Evolutionary conservation across 1,140 invertebrate species (phyloP).

Genomic region (Bombus confusus): DNA sequence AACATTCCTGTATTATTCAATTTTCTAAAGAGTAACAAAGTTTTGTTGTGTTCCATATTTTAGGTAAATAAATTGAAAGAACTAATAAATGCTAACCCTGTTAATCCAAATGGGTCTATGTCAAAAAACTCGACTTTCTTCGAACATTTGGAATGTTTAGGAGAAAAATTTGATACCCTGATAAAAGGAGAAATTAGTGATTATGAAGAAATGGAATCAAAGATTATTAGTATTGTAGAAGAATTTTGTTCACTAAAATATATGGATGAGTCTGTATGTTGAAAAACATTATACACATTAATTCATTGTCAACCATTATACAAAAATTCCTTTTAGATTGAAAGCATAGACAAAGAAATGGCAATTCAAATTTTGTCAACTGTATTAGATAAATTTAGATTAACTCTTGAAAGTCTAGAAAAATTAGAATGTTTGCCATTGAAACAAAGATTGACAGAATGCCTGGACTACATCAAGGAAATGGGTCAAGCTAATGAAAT

Average conservation of each 20-base stretch:
- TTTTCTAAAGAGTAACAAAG: neutral
- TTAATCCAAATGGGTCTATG: conserved; percentile 30
- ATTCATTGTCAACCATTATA: neutral
- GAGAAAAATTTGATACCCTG: conserved; percentile 68
- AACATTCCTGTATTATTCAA: neutral
- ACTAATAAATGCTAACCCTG: conserved; percentile 38
- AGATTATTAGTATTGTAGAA: conserved; percentile 60
- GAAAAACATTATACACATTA: neutral
- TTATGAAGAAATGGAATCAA: conserved; percentile 69
- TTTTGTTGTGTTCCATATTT: conserved; percentile 23
- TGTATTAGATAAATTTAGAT: conserved; percentile 68
- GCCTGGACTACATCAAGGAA: conserved; percentile 76
- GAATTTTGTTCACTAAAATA: conserved; percentile 65
- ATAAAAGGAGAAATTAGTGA: conserved; percentile 62
- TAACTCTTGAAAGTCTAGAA: conserved; percentile 73
- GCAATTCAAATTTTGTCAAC: conserved; percentile 54
- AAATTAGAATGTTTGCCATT: conserved; percentile 74
- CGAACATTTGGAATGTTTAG: conserved; percentile 62
- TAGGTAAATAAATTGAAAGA: conserved; percentile 69
- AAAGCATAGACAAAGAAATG: conserved; percentile 30
- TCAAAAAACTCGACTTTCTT: conserved; percentile 58
- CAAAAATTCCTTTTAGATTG: conserved; percentile 44
- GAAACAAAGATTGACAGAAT: conserved; percentile 76
- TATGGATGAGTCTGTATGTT: conserved; percentile 59
- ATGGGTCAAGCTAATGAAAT: conserved; percentile 77